phyloP scores from a whole-genome alignment of 2,113 vertebrate genomes.

The Crotalus tigris region DNA sequence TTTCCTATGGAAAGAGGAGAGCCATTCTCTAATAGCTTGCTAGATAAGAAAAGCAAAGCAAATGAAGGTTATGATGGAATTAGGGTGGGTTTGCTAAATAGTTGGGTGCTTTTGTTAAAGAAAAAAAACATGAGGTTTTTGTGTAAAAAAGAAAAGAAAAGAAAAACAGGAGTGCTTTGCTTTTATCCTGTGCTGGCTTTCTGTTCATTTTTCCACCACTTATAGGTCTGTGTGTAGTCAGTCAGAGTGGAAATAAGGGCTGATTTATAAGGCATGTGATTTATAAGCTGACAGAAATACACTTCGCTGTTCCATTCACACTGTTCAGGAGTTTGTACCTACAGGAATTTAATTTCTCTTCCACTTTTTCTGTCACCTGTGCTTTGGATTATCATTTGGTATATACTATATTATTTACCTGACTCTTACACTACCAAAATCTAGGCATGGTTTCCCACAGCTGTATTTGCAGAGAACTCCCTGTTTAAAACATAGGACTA shows the following conservation, averaged over 20 bases:
- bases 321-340: not conserved
- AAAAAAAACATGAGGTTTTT: not conserved
- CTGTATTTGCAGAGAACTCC: not conserved
- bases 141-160: too few relatives aligned
- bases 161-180: not conserved
- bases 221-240: not conserved
- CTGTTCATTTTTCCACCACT: not conserved
- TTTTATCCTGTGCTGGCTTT: not conserved
- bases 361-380: not conserved
- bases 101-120: not conserved
- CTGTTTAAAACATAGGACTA: not conserved
- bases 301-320: not conserved
- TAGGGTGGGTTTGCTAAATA: not conserved
- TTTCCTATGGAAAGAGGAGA: not conserved
- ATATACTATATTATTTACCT: constrained; percentile 14
- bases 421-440: not conserved
- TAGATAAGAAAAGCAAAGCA: not conserved
- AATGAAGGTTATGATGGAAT: not conserved
- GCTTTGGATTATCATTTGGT: constrained; percentile 7
- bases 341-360: constrained; percentile 20
- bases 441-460: not conserved
- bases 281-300: constrained; percentile 18
- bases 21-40: not conserved
- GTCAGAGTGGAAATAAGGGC: not conserved
- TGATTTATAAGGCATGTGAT: not conserved